Evolutionary conservation across 2,797 vertebrate species (phyloP).

Genomic region (Arremon aurantiirostris): DNA sequence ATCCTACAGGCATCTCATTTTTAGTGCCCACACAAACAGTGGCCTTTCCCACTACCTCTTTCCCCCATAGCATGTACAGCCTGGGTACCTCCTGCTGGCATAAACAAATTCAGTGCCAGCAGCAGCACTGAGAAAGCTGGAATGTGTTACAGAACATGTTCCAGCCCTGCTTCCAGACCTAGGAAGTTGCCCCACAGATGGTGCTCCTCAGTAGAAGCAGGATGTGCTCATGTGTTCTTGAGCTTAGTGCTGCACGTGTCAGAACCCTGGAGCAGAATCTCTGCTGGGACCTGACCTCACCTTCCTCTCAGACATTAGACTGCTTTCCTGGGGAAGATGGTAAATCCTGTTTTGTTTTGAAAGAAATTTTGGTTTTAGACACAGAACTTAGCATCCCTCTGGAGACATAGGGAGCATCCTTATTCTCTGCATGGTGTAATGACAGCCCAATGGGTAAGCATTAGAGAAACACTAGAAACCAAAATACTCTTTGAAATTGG

Average conservation of each 20-base stretch:
- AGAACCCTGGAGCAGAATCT: background rate
- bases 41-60: background rate
- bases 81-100: fast-evolving
- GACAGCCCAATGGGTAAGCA: background rate
- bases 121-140: background rate
- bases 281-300: background rate
- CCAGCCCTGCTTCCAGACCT: background rate
- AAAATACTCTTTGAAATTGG: background rate
- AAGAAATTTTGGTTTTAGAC: background rate
- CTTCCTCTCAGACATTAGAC: fast-evolving
- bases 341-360: background rate
- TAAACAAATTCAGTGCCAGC: background rate
- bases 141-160: fast-evolving
- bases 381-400: background rate
- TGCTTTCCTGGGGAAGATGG: background rate
- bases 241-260: background rate
- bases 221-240: fast-evolving
- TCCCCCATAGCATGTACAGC: background rate
- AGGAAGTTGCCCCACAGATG: background rate
- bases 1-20: background rate
- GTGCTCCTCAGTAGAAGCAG: background rate
- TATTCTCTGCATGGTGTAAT: background rate
- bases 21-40: background rate
- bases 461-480: background rate
- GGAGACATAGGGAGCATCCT: background rate